Evolutionary conservation across 2,888 invertebrate species (phyloP).

Genomic region (Silvanus unidentatus): DNA sequence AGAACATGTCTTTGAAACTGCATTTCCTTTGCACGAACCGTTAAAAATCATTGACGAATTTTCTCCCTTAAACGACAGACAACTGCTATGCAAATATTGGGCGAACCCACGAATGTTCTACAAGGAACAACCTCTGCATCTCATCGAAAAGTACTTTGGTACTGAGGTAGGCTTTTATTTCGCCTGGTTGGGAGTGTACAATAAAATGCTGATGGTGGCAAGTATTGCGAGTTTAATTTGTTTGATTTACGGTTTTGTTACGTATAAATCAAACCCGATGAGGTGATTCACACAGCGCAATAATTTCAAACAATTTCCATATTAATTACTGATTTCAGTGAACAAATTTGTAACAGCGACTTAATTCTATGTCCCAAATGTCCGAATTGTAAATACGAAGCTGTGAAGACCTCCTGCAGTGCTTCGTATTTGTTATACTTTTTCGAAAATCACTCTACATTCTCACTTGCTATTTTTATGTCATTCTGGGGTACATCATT

Average conservation of each 20-base stretch:
- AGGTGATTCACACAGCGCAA: too few relatives aligned
- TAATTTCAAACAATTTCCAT: background rate
- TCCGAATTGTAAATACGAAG: constrained; percentile 23
- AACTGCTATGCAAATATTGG: constrained; percentile 54
- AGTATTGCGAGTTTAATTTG: constrained; percentile 45
- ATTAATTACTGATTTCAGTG: constrained; percentile 18
- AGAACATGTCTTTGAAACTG: constrained; percentile 30
- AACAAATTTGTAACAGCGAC: constrained; percentile 26
- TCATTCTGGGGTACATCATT: constrained; percentile 46
- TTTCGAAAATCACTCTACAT: constrained; percentile 26
- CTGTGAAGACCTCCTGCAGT: constrained; percentile 20
- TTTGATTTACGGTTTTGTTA: constrained; percentile 44
- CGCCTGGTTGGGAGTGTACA: constrained; percentile 53
- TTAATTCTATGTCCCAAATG: constrained; percentile 29
- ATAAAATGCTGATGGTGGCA: constrained; percentile 47
- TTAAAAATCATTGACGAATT: constrained; percentile 2
- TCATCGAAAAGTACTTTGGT: constrained; percentile 54
- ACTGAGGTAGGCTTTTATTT: constrained; percentile 54
- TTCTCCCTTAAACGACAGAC: constrained; percentile 36
- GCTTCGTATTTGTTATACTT: constrained; percentile 21
- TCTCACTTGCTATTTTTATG: constrained; percentile 24
- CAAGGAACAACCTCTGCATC: constrained; percentile 56
- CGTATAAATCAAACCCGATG: constrained; percentile 11
- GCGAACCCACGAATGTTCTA: constrained; percentile 50
- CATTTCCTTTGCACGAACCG: constrained; percentile 39